Evolutionary conservation across 1,140 invertebrate species (phyloP).

Genomic region (Anthonomus grandis): DNA sequence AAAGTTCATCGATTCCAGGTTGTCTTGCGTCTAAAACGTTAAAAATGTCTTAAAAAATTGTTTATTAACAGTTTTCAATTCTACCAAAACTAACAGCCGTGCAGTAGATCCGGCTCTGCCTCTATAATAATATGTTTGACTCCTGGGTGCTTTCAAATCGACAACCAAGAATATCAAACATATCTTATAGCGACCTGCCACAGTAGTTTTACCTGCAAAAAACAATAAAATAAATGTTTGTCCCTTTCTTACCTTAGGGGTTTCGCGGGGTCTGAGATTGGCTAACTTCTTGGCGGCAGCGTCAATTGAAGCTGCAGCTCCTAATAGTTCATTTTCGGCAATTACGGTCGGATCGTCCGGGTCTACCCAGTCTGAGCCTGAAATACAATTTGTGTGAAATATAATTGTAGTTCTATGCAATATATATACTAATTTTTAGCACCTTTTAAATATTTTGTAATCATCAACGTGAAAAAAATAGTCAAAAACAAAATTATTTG

Average conservation of each 20-base stretch:
- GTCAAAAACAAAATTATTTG: too few species aligned
- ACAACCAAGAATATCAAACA: slow-evolving; percentile 99
- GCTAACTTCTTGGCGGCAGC: slow-evolving; percentile 95
- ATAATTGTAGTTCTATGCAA: too few species aligned
- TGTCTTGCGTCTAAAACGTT: slow-evolving; percentile 59
- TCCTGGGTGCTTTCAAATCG: slow-evolving; percentile 84
- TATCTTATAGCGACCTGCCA: slow-evolving; percentile 76
- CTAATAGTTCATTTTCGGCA: slow-evolving; percentile 96
- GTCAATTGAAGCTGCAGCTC: slow-evolving; percentile 96
- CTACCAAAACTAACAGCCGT: neutral
- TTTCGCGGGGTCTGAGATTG: slow-evolving; percentile 79
- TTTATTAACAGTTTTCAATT: neutral
- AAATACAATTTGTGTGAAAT: slow-evolving; percentile 1
- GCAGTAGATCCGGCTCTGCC: slow-evolving; percentile 33
- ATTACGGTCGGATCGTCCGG: slow-evolving; percentile 96
- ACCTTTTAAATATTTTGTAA: too few species aligned
- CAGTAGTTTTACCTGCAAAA: neutral
- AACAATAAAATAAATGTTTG: slow-evolving; percentile 9
- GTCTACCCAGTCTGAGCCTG: slow-evolving; percentile 85
- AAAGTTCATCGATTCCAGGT: slow-evolving; percentile 87
- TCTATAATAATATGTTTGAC: slow-evolving; percentile 98
- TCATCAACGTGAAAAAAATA: too few species aligned
- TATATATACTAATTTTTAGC: too few species aligned
- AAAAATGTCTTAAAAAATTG: neutral
- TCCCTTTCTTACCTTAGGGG: slow-evolving; percentile 56